Percentiles rank a stretch among this genome's conserved stretches.
These are phyloP conservation scores for Oryzias javanicus DNA, from an alignment of 2,113 vertebrate species.

Conservation along the genomic window DNA sequence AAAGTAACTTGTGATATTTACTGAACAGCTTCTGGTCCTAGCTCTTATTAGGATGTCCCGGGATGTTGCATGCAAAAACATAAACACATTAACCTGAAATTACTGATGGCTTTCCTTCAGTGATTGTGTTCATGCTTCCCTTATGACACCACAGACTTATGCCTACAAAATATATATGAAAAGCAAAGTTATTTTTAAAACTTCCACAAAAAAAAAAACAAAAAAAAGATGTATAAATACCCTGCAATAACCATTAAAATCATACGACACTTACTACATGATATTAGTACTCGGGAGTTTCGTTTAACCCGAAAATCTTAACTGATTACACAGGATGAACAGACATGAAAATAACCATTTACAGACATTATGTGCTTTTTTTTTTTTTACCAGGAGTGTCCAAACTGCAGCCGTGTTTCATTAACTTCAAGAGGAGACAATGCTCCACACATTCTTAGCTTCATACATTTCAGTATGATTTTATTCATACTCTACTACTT, in stretches of 20 bases:
- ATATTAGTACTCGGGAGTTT: slow-evolving; percentile 65
- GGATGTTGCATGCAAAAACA: slow-evolving; percentile 2
- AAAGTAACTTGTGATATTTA: background rate
- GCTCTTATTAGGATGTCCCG: background rate
- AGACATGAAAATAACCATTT: slow-evolving; percentile 69
- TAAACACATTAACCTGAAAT: background rate
- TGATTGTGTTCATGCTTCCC: slow-evolving; percentile 61
- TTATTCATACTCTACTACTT: too few relatives aligned
- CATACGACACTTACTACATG: slow-evolving; percentile 72
- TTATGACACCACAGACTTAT: slow-evolving; percentile 61
- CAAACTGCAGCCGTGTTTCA: too few relatives aligned
- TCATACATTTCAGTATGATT: too few relatives aligned
- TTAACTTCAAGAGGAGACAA: too few relatives aligned
- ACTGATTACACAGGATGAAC: slow-evolving; percentile 69
- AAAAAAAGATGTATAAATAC: slow-evolving; percentile 62
- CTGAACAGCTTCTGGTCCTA: background rate
- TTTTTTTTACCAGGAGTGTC: slow-evolving; percentile 4
- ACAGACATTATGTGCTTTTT: slow-evolving; percentile 73
- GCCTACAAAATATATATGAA: slow-evolving; percentile 35
- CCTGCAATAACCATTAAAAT: slow-evolving; percentile 71
- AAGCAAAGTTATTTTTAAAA: slow-evolving; percentile 46
- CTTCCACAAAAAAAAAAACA: slow-evolving; percentile 38
- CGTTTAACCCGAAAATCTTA: slow-evolving; percentile 53
- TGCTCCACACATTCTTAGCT: too few relatives aligned
- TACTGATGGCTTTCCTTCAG: slow-evolving; percentile 33